Evolutionary conservation across 1,140 invertebrate species (phyloP).

Genomic region (Panulirus ornatus): DNA sequence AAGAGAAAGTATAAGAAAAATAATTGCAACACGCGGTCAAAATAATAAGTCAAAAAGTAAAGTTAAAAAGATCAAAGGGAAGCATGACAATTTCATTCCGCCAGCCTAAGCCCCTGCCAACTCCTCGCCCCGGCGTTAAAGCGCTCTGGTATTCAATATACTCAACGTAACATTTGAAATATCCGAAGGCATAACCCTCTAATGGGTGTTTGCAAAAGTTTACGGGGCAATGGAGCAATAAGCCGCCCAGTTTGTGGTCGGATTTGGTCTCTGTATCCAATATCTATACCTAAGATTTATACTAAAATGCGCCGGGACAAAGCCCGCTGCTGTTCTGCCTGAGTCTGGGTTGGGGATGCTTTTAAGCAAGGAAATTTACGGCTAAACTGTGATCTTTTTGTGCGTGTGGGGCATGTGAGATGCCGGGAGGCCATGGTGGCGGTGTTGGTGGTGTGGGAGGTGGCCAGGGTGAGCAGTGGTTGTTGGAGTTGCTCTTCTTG

Average conservation of each 20-base stretch:
- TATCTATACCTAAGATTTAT: slow-evolving; percentile 21
- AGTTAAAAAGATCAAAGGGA: background rate
- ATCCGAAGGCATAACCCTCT: background rate
- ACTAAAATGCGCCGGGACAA: slow-evolving; percentile 6
- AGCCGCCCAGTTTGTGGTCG: slow-evolving; percentile 14
- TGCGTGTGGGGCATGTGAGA: background rate
- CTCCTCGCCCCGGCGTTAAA: background rate
- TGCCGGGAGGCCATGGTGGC: background rate
- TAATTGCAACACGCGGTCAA: background rate
- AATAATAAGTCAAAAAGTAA: background rate
- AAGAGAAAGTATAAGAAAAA: background rate
- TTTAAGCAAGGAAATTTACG: slow-evolving; percentile 1
- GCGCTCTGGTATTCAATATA: background rate
- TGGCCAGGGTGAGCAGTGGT: too few species aligned
- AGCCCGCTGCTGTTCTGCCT: background rate
- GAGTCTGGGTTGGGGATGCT: background rate
- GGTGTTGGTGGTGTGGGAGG: background rate
- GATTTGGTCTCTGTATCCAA: slow-evolving; percentile 19
- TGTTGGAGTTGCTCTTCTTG: too few species aligned
- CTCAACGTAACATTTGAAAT: slow-evolving; percentile 9
- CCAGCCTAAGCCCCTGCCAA: too few species aligned
- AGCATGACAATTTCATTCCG: background rate
- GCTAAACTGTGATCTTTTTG: slow-evolving; percentile 8
- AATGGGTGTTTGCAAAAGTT: slow-evolving; percentile 20
- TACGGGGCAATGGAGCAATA: slow-evolving; percentile 15